These are phyloP conservation scores for Pelosia muscerda DNA, from an alignment of 2,888 invertebrate genomes.

Conservation along the genomic window DNA sequence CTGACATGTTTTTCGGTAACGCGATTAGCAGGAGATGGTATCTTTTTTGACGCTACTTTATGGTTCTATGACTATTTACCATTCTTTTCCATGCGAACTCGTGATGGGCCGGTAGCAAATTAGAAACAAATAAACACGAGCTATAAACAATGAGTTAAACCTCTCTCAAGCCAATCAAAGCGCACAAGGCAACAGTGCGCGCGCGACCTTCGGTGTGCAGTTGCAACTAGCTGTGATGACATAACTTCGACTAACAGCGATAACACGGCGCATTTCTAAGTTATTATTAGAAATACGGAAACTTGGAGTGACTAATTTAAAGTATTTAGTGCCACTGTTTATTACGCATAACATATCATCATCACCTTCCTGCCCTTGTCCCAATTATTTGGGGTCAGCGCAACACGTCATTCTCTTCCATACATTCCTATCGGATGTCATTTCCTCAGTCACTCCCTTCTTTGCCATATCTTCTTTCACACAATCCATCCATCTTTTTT, in stretches of 20 bases:
- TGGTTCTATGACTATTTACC: no score
- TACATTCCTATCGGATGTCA: no score
- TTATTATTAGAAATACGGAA: conserved; percentile 26
- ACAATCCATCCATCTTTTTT: no score
- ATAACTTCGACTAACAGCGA: conserved; percentile 33
- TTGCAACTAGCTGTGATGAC: conserved; percentile 22
- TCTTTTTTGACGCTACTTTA: no score
- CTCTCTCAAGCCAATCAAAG: background rate
- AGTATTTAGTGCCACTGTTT: background rate
- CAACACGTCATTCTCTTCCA: no score
- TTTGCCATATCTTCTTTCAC: no score
- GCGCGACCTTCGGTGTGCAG: conserved; percentile 33
- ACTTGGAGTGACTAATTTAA: background rate
- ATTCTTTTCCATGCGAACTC: background rate
- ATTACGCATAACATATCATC: background rate
- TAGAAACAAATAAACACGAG: background rate
- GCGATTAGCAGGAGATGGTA: no score
- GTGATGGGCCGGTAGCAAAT: background rate
- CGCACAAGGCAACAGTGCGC: conserved; percentile 16
- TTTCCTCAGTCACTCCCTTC: no score
- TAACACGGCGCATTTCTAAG: conserved; percentile 21
- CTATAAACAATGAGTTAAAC: background rate
- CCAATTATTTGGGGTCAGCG: no score
- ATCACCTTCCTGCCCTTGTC: no score
- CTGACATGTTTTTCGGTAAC: no score